Evolutionary conservation across 2,113 vertebrate genomes (phyloP), one percentile per base, ranked within the genome.

Genomic region (Catharus fuscescens): DNA sequence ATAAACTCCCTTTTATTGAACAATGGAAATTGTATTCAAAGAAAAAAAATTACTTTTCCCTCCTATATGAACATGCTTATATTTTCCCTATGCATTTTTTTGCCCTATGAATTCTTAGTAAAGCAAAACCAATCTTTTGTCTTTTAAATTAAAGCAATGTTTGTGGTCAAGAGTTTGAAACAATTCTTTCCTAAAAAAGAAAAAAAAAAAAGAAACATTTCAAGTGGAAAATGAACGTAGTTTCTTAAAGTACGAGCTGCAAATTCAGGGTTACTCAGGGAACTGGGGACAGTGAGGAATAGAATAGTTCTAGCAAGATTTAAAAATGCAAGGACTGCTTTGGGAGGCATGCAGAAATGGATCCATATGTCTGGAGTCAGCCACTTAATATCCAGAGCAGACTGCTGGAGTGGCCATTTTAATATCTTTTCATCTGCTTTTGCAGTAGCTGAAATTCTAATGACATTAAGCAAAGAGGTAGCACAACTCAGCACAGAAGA

Each of bases 41-140:
- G 4, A 50, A 36, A 32, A 67, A 67, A 28, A n/a, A 6, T 18
- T 62, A 50, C 4, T 47, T 62, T 77, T 65, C 48, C 8, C 24
- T 66, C 14, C 8, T 8, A 0, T 50, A 8, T 18, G 24, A 74
- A 67, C 8, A 48, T 13, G 26, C 0, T 31, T 2, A 8, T 31
- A 0, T 52, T 73, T 88, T 82, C 5, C 3, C 1, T 48, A 26
- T 28, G 3, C 7, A 26, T 34, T 72, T 9, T 72, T 76, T 84
- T 59, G 12, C 6, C 6, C 10, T 61, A 7, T 42, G 14, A 71
- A 61, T 72, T 61, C n/a, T 32, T 9, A 36, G 7, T 38, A 69
- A 85, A 73, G 2, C 7, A 59, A 61, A 25, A 19, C 10, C 7
- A 66, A 25, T 24, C 5, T 38, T 77, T 42, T 47, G 5, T 19